Percentiles rank a stretch among this genome's conserved stretches.
Conservation (phyloP, 2,888 invertebrate genomes). For the Nymphalis c-album region DNA sequence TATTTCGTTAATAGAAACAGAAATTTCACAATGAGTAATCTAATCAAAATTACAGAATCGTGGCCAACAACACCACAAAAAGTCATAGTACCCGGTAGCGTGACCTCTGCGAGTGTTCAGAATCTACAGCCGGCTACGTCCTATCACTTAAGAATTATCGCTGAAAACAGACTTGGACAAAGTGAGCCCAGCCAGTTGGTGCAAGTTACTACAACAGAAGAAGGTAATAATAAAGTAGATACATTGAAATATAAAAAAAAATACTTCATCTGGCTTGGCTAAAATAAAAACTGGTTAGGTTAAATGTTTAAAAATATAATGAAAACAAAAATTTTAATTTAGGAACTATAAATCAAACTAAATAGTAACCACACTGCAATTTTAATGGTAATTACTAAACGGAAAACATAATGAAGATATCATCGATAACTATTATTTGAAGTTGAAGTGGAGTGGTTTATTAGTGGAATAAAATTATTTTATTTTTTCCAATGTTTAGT, state of each 20-base stretch:
- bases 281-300: too few species aligned
- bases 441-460: too few species aligned
- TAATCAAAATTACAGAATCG: slow-evolving; percentile 79
- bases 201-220: slow-evolving; percentile 92
- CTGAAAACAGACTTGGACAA: slow-evolving; percentile 93
- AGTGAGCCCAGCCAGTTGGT: slow-evolving; percentile 93
- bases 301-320: too few species aligned
- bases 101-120: slow-evolving; percentile 89
- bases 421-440: too few species aligned
- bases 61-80: slow-evolving; percentile 92
- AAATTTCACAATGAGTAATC: background rate
- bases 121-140: slow-evolving; percentile 92
- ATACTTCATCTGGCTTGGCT: background rate
- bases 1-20: too few species aligned
- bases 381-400: too few species aligned
- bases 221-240: slow-evolving; percentile 79
- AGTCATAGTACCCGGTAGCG: slow-evolving; percentile 90
- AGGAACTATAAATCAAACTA: too few species aligned
- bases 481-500: slow-evolving; percentile 78
- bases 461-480: background rate
- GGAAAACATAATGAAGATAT: too few species aligned
- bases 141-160: slow-evolving; percentile 93
- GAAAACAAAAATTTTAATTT: too few species aligned
- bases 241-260: background rate
- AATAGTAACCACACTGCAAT: too few species aligned